These are phyloP conservation scores for Mythimna lalbum DNA, from an alignment of 2,888 invertebrate species.

Conservation along the genomic window DNA sequence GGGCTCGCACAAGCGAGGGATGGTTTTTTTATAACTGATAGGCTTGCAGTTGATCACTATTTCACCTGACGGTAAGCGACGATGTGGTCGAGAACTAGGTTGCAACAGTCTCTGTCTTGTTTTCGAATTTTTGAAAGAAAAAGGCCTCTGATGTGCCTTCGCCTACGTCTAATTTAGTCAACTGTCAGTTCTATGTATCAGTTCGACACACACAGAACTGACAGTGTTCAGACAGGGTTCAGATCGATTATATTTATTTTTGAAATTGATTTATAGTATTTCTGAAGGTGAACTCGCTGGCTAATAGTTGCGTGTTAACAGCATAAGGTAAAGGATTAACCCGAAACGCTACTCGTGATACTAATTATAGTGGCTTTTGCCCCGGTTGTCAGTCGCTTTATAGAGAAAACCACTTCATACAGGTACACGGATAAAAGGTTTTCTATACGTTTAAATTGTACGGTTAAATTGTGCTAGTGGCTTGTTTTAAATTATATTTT, in stretches of 20 bases:
- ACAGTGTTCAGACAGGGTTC: background rate
- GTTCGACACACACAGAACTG: no score
- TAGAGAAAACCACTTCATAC: background rate
- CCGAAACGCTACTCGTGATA: background rate
- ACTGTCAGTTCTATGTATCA: conserved; percentile 6
- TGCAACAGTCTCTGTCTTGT: no score
- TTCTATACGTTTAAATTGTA: background rate
- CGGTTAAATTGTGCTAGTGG: no score
- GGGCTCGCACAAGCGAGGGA: no score
- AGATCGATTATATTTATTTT: conserved; percentile 28
- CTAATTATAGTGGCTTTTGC: background rate
- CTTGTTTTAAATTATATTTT: no score
- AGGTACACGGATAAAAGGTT: background rate
- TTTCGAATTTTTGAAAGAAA: no score
- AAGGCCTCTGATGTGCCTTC: no score
- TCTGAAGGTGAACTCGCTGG: conserved; percentile 10
- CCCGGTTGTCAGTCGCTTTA: background rate
- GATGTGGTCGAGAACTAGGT: no score
- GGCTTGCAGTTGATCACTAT: no score
- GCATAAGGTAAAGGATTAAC: conserved; percentile 17
- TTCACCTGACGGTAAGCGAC: no score
- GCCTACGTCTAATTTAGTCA: background rate
- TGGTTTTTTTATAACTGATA: no score
- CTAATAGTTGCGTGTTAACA: conserved; percentile 10
- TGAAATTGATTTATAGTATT: conserved; percentile 22